Evolutionary conservation across 92 coral and sea anemone genomes (phyloP).

Genomic region (Parazoanthus atlanticus): DNA sequence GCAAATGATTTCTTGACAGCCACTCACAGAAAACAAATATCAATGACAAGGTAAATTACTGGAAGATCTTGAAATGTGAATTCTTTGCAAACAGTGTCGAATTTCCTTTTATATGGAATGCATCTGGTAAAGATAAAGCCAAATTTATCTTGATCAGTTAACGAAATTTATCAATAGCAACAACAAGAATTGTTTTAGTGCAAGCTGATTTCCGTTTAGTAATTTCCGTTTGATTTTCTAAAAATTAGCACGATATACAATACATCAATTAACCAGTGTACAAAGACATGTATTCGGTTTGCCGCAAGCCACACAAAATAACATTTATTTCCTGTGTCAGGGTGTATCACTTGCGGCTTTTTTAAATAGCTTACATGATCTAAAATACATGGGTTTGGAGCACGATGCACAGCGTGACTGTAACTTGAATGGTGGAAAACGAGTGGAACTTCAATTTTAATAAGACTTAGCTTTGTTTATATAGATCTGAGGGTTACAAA

Average conservation of each 20-base stretch:
- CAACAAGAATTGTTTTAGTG: neutral
- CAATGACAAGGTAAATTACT: neutral
- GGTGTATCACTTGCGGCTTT: neutral
- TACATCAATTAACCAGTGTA: neutral
- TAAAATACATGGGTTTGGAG: no score
- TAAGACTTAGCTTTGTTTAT: neutral
- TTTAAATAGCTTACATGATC: no score
- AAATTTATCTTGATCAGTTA: slow-evolving; percentile 1
- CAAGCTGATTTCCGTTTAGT: neutral
- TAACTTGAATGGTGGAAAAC: neutral
- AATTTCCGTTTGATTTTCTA: neutral
- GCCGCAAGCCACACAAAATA: neutral
- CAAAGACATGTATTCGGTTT: neutral
- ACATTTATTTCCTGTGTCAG: neutral
- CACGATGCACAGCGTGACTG: no score
- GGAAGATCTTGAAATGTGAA: slow-evolving; percentile 25
- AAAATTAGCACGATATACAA: neutral
- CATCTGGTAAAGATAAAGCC: neutral
- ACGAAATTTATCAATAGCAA: neutral
- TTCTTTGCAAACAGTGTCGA: slow-evolving; percentile 23
- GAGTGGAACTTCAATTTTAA: neutral
- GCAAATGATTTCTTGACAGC: slow-evolving; percentile 1
- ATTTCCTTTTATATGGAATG: neutral
- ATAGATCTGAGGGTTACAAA: neutral
- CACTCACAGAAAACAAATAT: neutral